A percentile compares a stretch with the other conserved stretches of the same genome.
Evolutionary conservation across 2,113 vertebrate genomes (phyloP).

Genomic region (Pandion haliaetus): DNA sequence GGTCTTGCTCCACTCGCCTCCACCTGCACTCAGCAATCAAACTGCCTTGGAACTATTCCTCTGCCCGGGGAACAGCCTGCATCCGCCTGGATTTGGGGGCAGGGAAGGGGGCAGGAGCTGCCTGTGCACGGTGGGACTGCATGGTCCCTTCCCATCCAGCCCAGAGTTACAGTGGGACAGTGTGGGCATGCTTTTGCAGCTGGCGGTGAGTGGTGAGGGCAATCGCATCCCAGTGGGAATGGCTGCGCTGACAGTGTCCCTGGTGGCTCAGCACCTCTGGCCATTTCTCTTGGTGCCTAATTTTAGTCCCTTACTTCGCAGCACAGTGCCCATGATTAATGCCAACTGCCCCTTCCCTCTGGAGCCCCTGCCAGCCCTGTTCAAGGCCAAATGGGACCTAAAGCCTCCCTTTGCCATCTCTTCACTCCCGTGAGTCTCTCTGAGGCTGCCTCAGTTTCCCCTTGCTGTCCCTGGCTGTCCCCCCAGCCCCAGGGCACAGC

Average conservation of each 20-base stretch:
- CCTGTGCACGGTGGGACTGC: not conserved
- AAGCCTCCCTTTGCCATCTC: not conserved
- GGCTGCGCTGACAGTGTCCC: not conserved
- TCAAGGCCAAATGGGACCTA: not conserved
- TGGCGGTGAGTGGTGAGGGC: rapidly evolving
- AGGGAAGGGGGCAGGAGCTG: not conserved
- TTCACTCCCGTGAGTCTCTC: not conserved
- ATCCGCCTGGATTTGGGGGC: not conserved
- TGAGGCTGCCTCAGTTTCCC: not conserved
- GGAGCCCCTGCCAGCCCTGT: not conserved
- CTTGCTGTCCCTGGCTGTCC: not conserved
- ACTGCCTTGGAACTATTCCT: not conserved
- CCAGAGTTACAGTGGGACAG: not conserved
- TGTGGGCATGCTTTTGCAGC: not conserved
- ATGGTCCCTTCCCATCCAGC: rapidly evolving
- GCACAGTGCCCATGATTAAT: not conserved
- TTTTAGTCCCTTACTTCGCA: not conserved
- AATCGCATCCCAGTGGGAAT: not conserved
- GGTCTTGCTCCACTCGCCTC: not conserved
- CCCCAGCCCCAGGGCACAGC: not conserved
- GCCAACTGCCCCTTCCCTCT: not conserved
- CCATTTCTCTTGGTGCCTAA: not conserved
- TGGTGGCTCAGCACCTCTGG: not conserved
- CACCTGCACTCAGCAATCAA: conserved; percentile 66
- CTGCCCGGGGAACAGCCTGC: not conserved